phyloP scores from a whole-genome alignment of 2,113 vertebrate species.

The Phylloscopus trochilus region DNA sequence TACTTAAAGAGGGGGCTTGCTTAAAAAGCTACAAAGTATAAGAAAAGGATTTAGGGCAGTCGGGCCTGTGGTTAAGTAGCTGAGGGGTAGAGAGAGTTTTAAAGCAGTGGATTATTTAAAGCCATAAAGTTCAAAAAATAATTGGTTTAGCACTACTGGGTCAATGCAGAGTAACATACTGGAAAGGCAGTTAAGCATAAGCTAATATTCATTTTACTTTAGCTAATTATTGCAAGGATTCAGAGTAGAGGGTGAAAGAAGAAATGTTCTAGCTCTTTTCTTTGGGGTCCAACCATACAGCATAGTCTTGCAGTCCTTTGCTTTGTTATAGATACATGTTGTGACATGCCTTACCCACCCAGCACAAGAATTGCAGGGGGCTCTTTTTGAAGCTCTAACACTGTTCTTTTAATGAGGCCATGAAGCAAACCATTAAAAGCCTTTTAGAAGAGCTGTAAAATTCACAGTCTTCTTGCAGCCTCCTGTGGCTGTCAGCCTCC shows the following conservation, averaged over 20 bases:
- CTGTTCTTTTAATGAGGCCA: neutral
- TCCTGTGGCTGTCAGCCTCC: neutral
- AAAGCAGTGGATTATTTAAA: constrained; percentile 87
- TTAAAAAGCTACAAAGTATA: constrained; percentile 88
- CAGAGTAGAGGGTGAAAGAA: constrained; percentile 32
- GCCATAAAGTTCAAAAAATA: constrained; percentile 87
- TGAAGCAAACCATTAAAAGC: neutral
- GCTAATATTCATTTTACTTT: constrained; percentile 84
- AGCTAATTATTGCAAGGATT: constrained; percentile 79
- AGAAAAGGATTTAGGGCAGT: constrained; percentile 86
- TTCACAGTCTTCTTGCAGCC: neutral
- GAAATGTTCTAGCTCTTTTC: constrained; percentile 36
- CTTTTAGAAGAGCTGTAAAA: neutral
- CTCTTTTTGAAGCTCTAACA: neutral
- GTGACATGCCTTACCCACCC: neutral
- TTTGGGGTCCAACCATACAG: neutral
- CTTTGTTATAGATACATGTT: neutral
- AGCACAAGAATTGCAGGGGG: neutral
- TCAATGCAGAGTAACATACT: constrained; percentile 75
- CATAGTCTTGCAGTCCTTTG: neutral
- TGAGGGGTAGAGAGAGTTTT: constrained; percentile 84
- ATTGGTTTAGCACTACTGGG: constrained; percentile 84
- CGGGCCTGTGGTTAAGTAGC: constrained; percentile 82
- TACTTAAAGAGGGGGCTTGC: constrained; percentile 83
- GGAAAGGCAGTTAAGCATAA: constrained; percentile 81